Base-by-base conservation (phyloP, 2,888 invertebrate genomes). In the Amphipyra berbera region DNA sequence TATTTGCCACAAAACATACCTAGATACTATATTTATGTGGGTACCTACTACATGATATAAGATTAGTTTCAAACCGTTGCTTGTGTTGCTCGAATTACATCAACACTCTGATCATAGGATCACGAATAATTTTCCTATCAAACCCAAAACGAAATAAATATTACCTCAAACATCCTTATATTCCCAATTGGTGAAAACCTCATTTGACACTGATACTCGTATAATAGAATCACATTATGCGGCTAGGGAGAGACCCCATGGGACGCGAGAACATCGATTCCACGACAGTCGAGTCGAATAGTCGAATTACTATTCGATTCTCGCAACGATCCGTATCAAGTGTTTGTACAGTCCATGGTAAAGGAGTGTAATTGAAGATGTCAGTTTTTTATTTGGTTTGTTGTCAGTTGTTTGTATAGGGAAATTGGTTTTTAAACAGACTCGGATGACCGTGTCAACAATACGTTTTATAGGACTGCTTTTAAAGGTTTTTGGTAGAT, bases 311-410 rank as follows among this genome's bases (percentile, higher is more conserved):
- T 81, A 82, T 82, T 79, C 74, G 74, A 77, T 79, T 76, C 73
- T 67, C 60, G 70, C 61, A 65, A 68, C 75, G 77, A 82, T 77
- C 83, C 79, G 71, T 57, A 61, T 76, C 69, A 75, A 87, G 88
- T 90, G 86, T 89, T 89, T 89, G 86, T 61, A 66, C 75, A 81
- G 79, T 64, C 66, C 69, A 67, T 72, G 61, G 76, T 78, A 82
- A 84, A 86, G 83, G 85, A 85, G 84, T 86, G 86, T 84, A 85
- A 88, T 86, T 82, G 84, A 88, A 88, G 88, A 86, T 78, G 79
- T 73, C 64, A 73, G 72, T 70, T 77, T 82, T 80, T 82, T 84
- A 83, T 87, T 87, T 88, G 84, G 71, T 79, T 79, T 76, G 71
- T 75, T 78, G 76, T 77, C 73, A 59, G 74, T 57, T 85, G 83